phyloP scores from a whole-genome alignment of 30 jellyfish, hydroid and myxozoan genomes.

The Turritopsis dohrnii region DNA sequence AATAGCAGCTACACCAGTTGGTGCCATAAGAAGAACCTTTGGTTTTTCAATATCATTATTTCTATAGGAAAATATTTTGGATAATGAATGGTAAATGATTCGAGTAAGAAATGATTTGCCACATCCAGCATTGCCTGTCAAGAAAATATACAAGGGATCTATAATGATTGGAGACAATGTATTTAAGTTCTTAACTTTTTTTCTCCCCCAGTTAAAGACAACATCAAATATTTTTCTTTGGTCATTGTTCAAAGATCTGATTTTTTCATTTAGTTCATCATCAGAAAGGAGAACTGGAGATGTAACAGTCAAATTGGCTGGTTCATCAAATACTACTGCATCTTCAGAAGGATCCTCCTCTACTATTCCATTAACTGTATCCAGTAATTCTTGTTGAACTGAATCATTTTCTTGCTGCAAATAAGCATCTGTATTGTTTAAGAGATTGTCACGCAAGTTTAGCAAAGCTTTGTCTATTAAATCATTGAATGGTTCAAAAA shows the following conservation, averaged over 20 bases:
- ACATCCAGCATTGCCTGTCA: constrained; percentile 21
- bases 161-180: constrained; percentile 6
- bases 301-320: not conserved
- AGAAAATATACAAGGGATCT: constrained; percentile 15
- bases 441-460: constrained; percentile 4
- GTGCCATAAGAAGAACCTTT: constrained; percentile 16
- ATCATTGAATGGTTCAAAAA: constrained; percentile 16
- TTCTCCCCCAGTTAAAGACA: not conserved
- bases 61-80: constrained; percentile 10
- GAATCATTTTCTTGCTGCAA: constrained; percentile 12
- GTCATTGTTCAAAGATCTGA: constrained; percentile 4
- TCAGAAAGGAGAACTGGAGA: not conserved
- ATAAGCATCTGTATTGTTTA: not conserved
- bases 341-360: not conserved
- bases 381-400: not conserved
- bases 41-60: not conserved
- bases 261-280: constrained; percentile 9
- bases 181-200: not conserved
- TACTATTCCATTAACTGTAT: constrained; percentile 9
- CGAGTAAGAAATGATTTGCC: constrained; percentile 1
- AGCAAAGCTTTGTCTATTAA: constrained; percentile 8
- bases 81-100: constrained; percentile 17
- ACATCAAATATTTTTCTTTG: constrained; percentile 8
- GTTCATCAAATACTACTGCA: not conserved
- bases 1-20: constrained; percentile 26